Conservation (phyloP, 2,888 invertebrate species). For the Sipha maydis region DNA sequence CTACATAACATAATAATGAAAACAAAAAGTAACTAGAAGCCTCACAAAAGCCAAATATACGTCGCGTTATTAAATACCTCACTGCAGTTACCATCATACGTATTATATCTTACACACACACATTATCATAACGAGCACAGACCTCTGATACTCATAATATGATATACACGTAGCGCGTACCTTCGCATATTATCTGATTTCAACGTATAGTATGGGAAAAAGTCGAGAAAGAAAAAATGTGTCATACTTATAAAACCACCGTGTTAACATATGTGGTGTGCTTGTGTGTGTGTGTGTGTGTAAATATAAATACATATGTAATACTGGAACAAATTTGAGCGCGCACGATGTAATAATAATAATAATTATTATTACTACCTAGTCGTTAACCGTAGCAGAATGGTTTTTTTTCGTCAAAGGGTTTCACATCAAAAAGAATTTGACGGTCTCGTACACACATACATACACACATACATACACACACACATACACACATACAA, state of each 20-base stretch:
- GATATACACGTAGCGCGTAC: background rate
- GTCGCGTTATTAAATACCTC: slow-evolving; percentile 4
- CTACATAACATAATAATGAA: background rate
- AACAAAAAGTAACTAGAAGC: background rate
- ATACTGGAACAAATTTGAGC: slow-evolving; percentile 28
- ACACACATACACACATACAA: background rate
- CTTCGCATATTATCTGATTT: slow-evolving; percentile 1
- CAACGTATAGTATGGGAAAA: background rate
- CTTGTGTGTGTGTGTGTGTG: background rate
- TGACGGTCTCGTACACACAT: background rate
- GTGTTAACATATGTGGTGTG: background rate
- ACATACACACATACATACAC: background rate
- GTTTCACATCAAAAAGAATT: slow-evolving; percentile 43
- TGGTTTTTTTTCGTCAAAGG: slow-evolving; percentile 37
- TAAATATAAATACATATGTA: background rate
- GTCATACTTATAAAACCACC: background rate
- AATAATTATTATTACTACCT: slow-evolving; percentile 27
- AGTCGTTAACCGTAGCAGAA: slow-evolving; percentile 33
- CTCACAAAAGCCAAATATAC: background rate
- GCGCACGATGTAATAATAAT: slow-evolving; percentile 29
- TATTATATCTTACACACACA: background rate
- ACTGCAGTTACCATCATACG: background rate
- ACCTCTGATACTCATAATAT: background rate
- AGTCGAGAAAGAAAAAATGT: background rate
- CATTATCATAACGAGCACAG: background rate